Percentiles rank a stretch among this genome's conserved stretches.
These are phyloP conservation scores for Akabosia matsudoensis DNA, from an alignment of 1,140 invertebrate species.

Conservation along the genomic window DNA sequence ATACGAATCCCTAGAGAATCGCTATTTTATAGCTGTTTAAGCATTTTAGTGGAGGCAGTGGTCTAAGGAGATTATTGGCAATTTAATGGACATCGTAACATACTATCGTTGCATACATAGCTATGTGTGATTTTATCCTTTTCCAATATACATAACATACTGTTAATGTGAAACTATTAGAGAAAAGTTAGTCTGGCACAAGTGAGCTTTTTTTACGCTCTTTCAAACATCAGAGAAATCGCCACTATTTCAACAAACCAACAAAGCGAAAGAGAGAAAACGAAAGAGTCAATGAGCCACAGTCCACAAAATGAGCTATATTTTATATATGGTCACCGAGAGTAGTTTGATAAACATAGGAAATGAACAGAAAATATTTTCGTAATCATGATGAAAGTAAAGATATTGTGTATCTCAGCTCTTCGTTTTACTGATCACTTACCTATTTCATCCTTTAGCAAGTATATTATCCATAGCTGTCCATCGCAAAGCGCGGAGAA, in stretches of 20 bases:
- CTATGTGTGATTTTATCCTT: too few relatives aligned
- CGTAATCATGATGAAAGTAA: not conserved
- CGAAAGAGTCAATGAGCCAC: conserved; percentile 9
- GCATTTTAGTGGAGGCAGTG: not conserved
- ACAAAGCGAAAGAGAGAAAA: not conserved
- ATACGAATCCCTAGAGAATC: not conserved
- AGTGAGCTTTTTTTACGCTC: conserved; percentile 36
- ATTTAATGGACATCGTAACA: not conserved
- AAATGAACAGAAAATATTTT: not conserved
- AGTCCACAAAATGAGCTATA: not conserved
- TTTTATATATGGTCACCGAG: not conserved
- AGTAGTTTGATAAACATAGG: not conserved
- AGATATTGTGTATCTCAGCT: not conserved
- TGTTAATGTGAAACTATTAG: conserved; percentile 42
- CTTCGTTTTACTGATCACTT: not conserved
- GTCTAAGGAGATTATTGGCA: conserved; percentile 21
- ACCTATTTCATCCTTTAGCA: not conserved
- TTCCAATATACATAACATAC: conserved; percentile 19
- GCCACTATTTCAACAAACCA: conserved; percentile 19
- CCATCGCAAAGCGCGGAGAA: not conserved
- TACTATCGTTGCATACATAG: too few relatives aligned
- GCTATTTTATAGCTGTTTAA: too few relatives aligned
- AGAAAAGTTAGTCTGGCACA: conserved; percentile 42
- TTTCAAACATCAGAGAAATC: conserved; percentile 23
- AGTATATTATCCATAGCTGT: not conserved